Base-by-base conservation (phyloP, 2,888 invertebrate genomes). In the Eupithecia pulchellata region DNA sequence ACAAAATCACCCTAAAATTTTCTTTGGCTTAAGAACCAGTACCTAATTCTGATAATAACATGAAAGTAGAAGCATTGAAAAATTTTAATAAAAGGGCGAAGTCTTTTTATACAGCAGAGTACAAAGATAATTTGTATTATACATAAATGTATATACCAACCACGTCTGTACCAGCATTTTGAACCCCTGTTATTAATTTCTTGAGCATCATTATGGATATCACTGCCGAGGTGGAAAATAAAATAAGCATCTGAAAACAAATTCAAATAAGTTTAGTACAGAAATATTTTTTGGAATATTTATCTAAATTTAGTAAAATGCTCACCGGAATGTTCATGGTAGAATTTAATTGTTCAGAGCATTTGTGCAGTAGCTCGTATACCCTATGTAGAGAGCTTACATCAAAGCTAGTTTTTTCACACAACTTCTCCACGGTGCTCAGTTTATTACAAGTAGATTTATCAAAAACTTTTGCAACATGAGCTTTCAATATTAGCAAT, bases 291-390 rank as follows among this genome's bases (percentile, higher is more conserved):
- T 9, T 47, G 8, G 9, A 20, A 25, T 20, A 47, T 9, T 9
- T 47, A 6, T 2, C 20, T 58, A 39, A 27, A 36, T 6, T 27
- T 6, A 1, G 27, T 29, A 11, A 20, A 60, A 52, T 17, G 20
- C 82, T 80, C 84, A 92, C 91, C 81, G 89, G 86, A 34, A 91
- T 79, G 79, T 84, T 86, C 86, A 92, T 89, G n/a, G 88, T 76
- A 17, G 81, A 81, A 75, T 89, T 91, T 1, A 92, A 83, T 78
- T 88, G 82, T 61, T 85, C 83, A 2, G 90, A 83, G 75, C 88
- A 89, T 73, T 86, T 85, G 75, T 91, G 86, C 72, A 92, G 79
- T 65, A 85, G 77, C 73, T 90, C 91, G 74, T 91, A 92, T 13
- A 83, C 82, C 74, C 79, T 82, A 71, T 91, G 89, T 71, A 90